Evolutionary conservation across 1,140 invertebrate genomes (phyloP), one percentile per base, ranked within the genome.

Genomic region (Dendroctonus valens): DNA sequence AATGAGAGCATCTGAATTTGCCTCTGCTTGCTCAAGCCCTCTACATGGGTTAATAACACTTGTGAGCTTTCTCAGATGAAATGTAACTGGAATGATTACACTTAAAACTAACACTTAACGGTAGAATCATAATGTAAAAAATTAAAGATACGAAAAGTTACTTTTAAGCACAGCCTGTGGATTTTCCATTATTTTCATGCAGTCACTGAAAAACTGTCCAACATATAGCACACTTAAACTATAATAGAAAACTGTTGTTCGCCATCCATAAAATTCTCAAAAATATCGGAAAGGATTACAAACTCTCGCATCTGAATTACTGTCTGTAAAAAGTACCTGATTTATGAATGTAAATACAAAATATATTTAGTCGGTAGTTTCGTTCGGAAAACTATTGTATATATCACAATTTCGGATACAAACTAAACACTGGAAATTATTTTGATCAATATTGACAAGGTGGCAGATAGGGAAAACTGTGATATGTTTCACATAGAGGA

Each of bases 91-190:
- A 74, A 74, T 74, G 73, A 73, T 73, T 65, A 55, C 67, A 71
- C 64, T 72, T 70, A 69, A 65, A 65, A 49, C 60, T 70, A 69
- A 53, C 59, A 60, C 65, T 67, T 73, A 73, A 41, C 39, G 41
- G 48, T 54, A 26, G 26, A 54, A 61, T 66, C 60, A 54, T 61
- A 61, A 55, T 48, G 44, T 40, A 60, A 67, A 66, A 65, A 67
- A 60, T 59, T 67, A 67, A 61, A 55, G 58, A 54, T 67, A 67
- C 58, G 59, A 63, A 65, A 65, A 64, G 67, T 69, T 69, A 71
- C 67, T 67, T 67, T 67, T 71, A 71, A 74, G 70, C 73, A 74
- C 73, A 74, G 73, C 73, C 73, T 74, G 70, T 73, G 44, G 51
- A 70, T 58, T 61, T 70, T 68, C 63, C 50, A 48, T 57, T 68